Percentiles rank a stretch among this genome's conserved stretches.
Evolutionary conservation across 2,888 invertebrate genomes (phyloP).

Genomic region (Dasysyrphus albostriatus): DNA sequence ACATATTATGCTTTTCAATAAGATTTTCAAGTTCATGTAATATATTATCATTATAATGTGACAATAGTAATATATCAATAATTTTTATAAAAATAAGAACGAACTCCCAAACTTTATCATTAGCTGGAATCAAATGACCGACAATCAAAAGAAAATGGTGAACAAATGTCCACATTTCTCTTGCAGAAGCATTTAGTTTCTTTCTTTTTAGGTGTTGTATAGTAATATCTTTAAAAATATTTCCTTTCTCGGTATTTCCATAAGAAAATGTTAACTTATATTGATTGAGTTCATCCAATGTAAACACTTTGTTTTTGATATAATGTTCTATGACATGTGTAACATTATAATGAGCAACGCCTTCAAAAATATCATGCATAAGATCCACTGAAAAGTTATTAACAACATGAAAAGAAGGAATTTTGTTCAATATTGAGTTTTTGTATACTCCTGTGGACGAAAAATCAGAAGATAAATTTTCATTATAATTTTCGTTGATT

Average conservation of each 20-base stretch:
- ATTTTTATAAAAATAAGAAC: conserved; percentile 42
- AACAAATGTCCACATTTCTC: too few species aligned
- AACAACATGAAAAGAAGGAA: too few species aligned
- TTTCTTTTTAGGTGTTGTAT: too few species aligned
- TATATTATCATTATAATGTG: conserved; percentile 22
- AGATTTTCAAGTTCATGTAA: conserved; percentile 26
- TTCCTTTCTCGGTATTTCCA: conserved; percentile 67
- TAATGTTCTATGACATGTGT: conserved; percentile 52
- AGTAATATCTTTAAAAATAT: too few species aligned
- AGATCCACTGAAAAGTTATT: too few species aligned
- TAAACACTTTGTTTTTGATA: conserved; percentile 55
- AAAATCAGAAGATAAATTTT: conserved; percentile 36
- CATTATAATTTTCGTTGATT: conserved; percentile 51
- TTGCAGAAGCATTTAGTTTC: too few species aligned
- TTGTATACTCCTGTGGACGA: conserved; percentile 34
- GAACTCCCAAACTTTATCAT: conserved; percentile 57
- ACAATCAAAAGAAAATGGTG: conserved; percentile 67
- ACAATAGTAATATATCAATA: conserved; percentile 45
- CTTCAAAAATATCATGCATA: too few species aligned
- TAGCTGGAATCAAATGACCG: conserved; percentile 62
- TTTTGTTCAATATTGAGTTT: conserved; percentile 51
- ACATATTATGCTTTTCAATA: conserved; percentile 27
- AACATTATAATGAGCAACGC: conserved; percentile 54
- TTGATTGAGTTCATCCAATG: conserved; percentile 63
- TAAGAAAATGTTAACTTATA: conserved; percentile 67